These are phyloP conservation scores for Ctenodactylus gundi DNA, from an alignment of 2,113 vertebrate species.

Conservation along the genomic window DNA sequence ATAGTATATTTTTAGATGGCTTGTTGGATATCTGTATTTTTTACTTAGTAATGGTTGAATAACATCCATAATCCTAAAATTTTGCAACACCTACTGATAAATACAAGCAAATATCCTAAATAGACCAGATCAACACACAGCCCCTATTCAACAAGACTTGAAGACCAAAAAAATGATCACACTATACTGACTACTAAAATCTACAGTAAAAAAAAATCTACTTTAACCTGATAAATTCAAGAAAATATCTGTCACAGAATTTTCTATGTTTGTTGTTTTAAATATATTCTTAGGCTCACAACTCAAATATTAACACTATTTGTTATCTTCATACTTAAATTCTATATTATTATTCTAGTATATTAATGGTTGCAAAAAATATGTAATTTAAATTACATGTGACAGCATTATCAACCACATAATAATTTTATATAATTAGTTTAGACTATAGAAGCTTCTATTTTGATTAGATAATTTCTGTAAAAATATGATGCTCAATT, in stretches of 20 bases:
- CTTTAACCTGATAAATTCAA: not conserved
- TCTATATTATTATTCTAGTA: not conserved
- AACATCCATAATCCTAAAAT: not conserved
- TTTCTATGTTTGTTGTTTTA: not conserved
- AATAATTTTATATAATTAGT: not conserved
- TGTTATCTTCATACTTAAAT: not conserved
- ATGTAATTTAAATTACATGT: constrained; percentile 33
- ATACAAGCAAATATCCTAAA: not conserved
- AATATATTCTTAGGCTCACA: not conserved
- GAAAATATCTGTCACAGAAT: not conserved
- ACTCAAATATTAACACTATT: not conserved
- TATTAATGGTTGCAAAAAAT: constrained; percentile 41
- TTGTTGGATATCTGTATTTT: not conserved
- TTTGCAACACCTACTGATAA: not conserved
- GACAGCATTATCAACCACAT: not conserved
- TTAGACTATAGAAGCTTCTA: not conserved
- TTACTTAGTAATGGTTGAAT: not conserved
- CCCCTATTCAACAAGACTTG: not conserved
- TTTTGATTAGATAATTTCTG: not conserved
- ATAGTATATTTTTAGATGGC: not conserved
- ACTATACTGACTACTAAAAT: not conserved
- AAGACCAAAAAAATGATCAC: not conserved
- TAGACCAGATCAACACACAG: not conserved
- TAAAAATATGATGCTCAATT: not conserved
- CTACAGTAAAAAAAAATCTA: no score